Percentiles rank a stretch among this genome's conserved stretches.
Conservation (phyloP, 2,888 invertebrate species). For the Neoascia interrupta region DNA sequence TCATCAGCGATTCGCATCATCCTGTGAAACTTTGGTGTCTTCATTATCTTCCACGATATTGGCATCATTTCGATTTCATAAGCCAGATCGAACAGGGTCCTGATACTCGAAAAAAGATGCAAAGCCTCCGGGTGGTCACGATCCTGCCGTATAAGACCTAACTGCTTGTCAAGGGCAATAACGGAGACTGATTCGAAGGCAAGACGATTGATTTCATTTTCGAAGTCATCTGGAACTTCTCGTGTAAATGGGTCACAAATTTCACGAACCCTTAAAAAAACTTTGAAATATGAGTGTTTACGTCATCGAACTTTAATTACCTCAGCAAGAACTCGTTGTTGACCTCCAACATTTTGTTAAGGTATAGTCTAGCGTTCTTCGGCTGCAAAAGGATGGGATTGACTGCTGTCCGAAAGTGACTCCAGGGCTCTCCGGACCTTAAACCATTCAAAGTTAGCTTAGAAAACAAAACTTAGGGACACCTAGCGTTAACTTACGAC, state of each 20-base stretch:
- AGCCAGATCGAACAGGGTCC: background rate
- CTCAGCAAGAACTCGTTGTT: constrained; percentile 72
- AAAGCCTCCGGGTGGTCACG: constrained; percentile 17
- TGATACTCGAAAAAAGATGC: background rate
- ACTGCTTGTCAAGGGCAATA: constrained; percentile 77
- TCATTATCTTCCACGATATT: constrained; percentile 66
- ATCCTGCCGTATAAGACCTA: constrained; percentile 73
- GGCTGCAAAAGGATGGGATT: constrained; percentile 84
- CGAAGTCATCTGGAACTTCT: constrained; percentile 80
- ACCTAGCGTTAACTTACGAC: no score
- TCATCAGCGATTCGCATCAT: constrained; percentile 69
- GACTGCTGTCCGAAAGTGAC: constrained; percentile 81
- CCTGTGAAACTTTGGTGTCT: constrained; percentile 69
- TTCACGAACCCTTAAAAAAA: constrained; percentile 73
- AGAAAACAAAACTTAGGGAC: no score
- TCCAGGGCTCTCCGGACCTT: background rate
- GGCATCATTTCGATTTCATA: constrained; percentile 70
- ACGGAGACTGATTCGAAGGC: constrained; percentile 81
- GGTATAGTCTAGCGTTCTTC: constrained; percentile 80
- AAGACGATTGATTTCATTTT: constrained; percentile 81
- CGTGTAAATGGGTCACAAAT: constrained; percentile 72
- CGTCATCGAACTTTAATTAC: no score
- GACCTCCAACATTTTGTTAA: constrained; percentile 79
- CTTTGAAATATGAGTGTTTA: background rate
- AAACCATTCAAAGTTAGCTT: background rate